Conservation (phyloP, 2,888 invertebrate species). For the Euproctis similis region DNA sequence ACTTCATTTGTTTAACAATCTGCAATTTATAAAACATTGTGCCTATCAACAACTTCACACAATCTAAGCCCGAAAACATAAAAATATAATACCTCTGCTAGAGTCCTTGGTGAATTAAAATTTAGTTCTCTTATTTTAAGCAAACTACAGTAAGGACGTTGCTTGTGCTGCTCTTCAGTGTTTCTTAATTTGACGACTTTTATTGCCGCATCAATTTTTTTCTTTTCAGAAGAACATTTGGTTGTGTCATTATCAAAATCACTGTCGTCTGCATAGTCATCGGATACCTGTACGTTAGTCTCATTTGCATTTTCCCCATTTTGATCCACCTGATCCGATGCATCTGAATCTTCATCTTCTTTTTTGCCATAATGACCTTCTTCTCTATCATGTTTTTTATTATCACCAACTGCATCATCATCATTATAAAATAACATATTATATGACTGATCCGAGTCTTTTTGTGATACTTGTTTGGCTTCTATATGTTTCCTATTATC, state of each 20-base stretch:
- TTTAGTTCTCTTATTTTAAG: constrained; percentile 41
- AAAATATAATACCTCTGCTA: constrained; percentile 39
- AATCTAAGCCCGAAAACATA: not conserved
- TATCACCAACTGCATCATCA: constrained; percentile 29
- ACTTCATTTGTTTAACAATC: constrained; percentile 52
- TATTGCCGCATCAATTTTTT: not conserved
- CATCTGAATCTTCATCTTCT: constrained; percentile 4
- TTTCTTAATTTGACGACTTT: constrained; percentile 5
- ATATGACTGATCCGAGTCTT: constrained; percentile 35
- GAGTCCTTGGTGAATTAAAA: constrained; percentile 50
- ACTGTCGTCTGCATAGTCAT: not conserved
- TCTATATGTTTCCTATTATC: constrained; percentile 15
- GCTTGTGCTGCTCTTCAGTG: constrained; percentile 22
- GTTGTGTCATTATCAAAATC: not conserved
- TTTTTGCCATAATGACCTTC: constrained; percentile 29
- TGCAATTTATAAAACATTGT: too few relatives aligned
- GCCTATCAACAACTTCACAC: not conserved
- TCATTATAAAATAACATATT: constrained; percentile 44
- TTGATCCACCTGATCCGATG: not conserved
- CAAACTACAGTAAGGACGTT: constrained; percentile 38
- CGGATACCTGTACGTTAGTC: not conserved
- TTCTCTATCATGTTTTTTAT: constrained; percentile 22
- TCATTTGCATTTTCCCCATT: not conserved
- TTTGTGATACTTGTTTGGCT: constrained; percentile 19
- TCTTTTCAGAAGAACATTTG: not conserved